Evolutionary conservation across 2,113 vertebrate species (phyloP), one percentile per base, ranked within the genome.

Genomic region (Clarias batrachus): DNA sequence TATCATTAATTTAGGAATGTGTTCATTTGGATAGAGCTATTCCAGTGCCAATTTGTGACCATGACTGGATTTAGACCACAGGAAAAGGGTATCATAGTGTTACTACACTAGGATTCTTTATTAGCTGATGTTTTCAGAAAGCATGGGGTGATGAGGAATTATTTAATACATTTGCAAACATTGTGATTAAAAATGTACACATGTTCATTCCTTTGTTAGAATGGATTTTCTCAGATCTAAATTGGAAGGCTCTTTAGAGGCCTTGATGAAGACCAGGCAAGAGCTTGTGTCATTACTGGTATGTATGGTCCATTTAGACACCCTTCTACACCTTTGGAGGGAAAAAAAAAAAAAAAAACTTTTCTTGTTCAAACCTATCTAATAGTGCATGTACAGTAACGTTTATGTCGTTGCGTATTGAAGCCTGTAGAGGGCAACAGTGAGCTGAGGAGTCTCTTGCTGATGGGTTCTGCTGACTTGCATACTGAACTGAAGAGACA

Each of bases 341-440:
- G 7, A 48, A 48, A 48, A 48, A 37, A 37, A 37, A 25, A 68
- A 27, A 66, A 82, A 16, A 10, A 57, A 8, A 6, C 52, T 56
- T 77, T 17, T 12, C 23, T 54, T 77, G 74, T 19, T 16, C 56
- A 77, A 56, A 19, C 27, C 2, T 25, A 59, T 33, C 3, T 33
- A 33, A 11, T 13, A 37, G 33, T 37, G 33, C 3, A 23, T 13
- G 30, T 66, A 33, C 30, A 33, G 30, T 33, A 23, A 66, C 30
- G 9, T 63, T 8, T 48, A 8, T 79, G 9, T 87, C 9, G 16
- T 76, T 71, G 27, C n/a, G 60, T 59, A 77, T 70, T 90, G 85
- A 85, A 97, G 96, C 94, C 97, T 95, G 93, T 95, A 94, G 95
- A 96, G 94, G 95, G 95, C 97, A 97, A 93, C 89, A 96, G 92